Conservation (phyloP, 2,113 vertebrate species). For the Epinephelus cyanopodus region DNA sequence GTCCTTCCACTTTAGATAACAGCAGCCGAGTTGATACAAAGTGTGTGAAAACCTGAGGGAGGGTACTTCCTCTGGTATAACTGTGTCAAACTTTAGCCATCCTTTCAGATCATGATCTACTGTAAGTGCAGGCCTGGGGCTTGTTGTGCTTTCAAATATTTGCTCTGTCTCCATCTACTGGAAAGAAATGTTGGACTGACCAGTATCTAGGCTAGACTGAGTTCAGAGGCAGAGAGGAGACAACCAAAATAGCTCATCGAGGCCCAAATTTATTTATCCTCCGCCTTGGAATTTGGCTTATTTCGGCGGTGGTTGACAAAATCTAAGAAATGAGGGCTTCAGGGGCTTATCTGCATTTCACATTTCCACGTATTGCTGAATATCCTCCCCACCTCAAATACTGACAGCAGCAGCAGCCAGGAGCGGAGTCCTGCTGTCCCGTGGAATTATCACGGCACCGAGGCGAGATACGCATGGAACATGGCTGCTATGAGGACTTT, state of each 20-base stretch:
- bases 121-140: conserved; percentile 36
- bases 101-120: conserved; percentile 19
- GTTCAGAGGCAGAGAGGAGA: conserved; percentile 70
- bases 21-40: neutral
- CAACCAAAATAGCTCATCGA: conserved; percentile 70
- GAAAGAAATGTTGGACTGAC: conserved; percentile 52
- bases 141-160: conserved; percentile 50
- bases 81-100: conserved; percentile 28
- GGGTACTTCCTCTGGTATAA: conserved; percentile 11
- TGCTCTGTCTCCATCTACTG: conserved; percentile 80
- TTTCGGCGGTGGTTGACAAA: conserved; percentile 21
- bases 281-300: conserved; percentile 27
- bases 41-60: neutral
- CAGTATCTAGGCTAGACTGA: conserved; percentile 71
- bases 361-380: conserved; percentile 44
- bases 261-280: conserved; percentile 56
- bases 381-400: conserved; percentile 53
- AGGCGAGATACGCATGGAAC: conserved; percentile 75
- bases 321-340: conserved; percentile 42
- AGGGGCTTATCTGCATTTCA: conserved; percentile 27
- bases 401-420: conserved; percentile 69
- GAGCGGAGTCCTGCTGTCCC: conserved; percentile 71
- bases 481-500: conserved; percentile 92
- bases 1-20: neutral
- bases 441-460: conserved; percentile 67